These are phyloP conservation scores for Taeniopygia guttata DNA, from an alignment of 2,797 vertebrate species.

Conservation along the genomic window DNA sequence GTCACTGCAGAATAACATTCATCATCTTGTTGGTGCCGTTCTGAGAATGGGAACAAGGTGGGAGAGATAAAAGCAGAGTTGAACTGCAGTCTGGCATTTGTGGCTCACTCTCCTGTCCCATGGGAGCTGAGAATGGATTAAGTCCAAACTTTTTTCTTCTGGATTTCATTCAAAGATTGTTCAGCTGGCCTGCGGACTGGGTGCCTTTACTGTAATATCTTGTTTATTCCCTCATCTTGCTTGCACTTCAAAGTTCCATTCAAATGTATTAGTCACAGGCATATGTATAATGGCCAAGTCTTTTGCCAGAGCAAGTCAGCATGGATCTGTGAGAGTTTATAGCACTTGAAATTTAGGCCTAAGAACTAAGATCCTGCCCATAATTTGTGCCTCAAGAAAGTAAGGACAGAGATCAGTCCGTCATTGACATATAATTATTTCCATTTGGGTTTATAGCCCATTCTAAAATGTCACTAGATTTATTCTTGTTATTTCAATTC, in stretches of 20 bases:
- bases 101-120: slow-evolving; percentile 3
- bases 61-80: slow-evolving; percentile 33
- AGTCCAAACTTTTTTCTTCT: slow-evolving; percentile 19
- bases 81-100: not conserved
- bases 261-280: not conserved
- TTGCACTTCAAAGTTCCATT: not conserved
- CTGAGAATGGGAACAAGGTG: slow-evolving; percentile 51
- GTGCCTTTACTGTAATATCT: slow-evolving; percentile 19
- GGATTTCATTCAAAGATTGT: slow-evolving; percentile 18
- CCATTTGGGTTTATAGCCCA: not conserved
- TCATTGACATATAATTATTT: not conserved
- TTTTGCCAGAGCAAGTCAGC: not conserved
- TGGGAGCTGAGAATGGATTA: not conserved
- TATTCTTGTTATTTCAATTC: not conserved
- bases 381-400: not conserved
- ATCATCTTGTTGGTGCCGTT: slow-evolving; percentile 39
- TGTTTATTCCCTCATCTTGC: not conserved
- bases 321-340: not conserved
- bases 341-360: not conserved
- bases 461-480: not conserved
- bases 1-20: slow-evolving; percentile 55
- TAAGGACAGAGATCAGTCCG: not conserved
- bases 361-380: not conserved
- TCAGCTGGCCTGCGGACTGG: not conserved
- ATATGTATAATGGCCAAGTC: not conserved